phyloP scores from a whole-genome alignment of 92 coral and sea anemone genomes.

The Palythoa grandis region DNA sequence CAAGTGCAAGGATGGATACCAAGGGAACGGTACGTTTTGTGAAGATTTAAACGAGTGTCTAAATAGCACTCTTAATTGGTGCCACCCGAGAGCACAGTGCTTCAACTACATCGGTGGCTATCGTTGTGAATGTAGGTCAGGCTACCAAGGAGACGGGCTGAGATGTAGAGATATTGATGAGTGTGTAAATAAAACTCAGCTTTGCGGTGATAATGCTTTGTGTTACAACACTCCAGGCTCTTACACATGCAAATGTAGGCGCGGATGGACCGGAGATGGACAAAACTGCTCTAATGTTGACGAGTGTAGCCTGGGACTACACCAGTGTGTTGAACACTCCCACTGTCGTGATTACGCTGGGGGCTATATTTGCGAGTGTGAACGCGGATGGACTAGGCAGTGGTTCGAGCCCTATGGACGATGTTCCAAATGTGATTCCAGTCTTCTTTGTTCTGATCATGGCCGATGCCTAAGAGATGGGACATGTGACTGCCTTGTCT shows the following conservation, averaged over 20 bases:
- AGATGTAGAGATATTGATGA: constrained; percentile 65
- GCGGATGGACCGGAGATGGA: constrained; percentile 72
- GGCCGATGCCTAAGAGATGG: constrained; percentile 72
- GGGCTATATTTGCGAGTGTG: constrained; percentile 58
- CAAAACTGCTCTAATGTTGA: constrained; percentile 59
- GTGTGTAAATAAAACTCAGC: constrained; percentile 37
- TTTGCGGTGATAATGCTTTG: constrained; percentile 58
- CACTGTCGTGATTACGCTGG: constrained; percentile 62
- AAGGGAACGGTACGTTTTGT: constrained; percentile 55
- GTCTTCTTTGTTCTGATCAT: constrained; percentile 55
- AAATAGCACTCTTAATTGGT: constrained; percentile 46
- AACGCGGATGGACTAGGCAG: constrained; percentile 68
- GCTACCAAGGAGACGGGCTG: constrained; percentile 58
- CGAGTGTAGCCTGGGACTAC: constrained; percentile 60
- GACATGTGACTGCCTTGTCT: constrained; percentile 60
- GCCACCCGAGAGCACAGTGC: constrained; percentile 65
- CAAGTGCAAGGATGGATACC: constrained; percentile 54
- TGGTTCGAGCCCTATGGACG: constrained; percentile 77
- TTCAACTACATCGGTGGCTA: constrained; percentile 58
- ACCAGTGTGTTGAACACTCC: constrained; percentile 63
- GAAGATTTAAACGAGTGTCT: constrained; percentile 68
- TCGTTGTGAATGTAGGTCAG: constrained; percentile 50
- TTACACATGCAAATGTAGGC: constrained; percentile 59
- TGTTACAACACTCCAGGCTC: constrained; percentile 65
- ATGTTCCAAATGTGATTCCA: constrained; percentile 67